phyloP scores from a whole-genome alignment of 2,797 vertebrate species.

The Capromys pilorides region DNA sequence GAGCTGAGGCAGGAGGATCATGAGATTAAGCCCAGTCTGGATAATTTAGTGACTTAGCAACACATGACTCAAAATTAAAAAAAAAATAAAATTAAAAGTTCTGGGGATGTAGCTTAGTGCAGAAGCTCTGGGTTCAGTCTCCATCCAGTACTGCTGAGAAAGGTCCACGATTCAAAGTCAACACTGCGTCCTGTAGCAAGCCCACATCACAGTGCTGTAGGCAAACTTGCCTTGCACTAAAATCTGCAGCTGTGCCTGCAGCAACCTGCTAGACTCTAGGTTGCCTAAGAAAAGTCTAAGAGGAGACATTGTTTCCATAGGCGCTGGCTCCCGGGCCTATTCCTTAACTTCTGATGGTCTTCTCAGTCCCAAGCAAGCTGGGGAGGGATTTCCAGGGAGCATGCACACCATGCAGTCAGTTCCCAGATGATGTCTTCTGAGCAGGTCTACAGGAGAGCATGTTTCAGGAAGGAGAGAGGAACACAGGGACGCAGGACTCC shows the following conservation, averaged over 20 bases:
- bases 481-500: accelerated
- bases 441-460: background rate
- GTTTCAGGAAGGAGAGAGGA: background rate
- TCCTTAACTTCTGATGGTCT: background rate
- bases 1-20: background rate
- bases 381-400: background rate
- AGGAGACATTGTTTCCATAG: background rate
- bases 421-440: background rate
- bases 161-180: background rate
- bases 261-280: background rate
- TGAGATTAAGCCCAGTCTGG: background rate
- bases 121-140: background rate
- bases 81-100: background rate
- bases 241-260: background rate
- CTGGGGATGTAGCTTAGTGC: background rate
- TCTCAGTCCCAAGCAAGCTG: background rate
- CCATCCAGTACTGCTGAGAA: background rate
- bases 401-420: background rate
- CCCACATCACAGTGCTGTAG: background rate
- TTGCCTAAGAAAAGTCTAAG: background rate
- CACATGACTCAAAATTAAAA: background rate
- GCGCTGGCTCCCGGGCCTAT: background rate
- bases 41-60: background rate
- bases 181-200: background rate
- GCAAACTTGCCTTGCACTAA: too few species aligned